Conservation (phyloP, 2,888 invertebrate genomes). For the Campaea margaritaria region DNA sequence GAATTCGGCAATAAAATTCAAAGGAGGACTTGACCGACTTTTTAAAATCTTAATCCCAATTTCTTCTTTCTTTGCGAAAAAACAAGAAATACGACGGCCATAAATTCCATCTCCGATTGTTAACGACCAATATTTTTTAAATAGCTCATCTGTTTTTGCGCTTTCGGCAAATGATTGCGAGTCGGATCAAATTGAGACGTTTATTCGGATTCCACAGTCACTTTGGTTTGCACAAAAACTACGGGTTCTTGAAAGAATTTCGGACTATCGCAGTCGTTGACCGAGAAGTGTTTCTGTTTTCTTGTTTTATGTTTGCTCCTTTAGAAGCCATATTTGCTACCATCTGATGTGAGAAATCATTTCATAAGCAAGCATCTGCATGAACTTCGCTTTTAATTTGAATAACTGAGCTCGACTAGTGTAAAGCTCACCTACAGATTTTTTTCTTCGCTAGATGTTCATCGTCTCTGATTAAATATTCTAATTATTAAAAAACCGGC, state of each 20-base stretch:
- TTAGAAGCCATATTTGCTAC: neutral
- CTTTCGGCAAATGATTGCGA: conserved; percentile 28
- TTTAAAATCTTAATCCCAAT: conserved; percentile 41
- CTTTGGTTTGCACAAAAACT: conserved; percentile 39
- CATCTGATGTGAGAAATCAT: no score
- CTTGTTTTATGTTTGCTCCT: conserved; percentile 23
- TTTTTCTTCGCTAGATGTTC: conserved; percentile 1
- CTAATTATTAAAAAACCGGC: conserved; percentile 26
- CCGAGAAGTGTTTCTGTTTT: conserved; percentile 38
- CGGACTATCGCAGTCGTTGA: conserved; percentile 42
- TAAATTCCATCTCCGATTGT: conserved; percentile 54
- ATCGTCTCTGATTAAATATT: conserved; percentile 19
- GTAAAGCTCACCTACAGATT: neutral
- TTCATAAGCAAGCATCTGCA: no score
- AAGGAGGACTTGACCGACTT: conserved; percentile 4
- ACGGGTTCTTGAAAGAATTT: conserved; percentile 18
- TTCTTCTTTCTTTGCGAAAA: conserved; percentile 34
- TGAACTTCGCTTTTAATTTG: neutral
- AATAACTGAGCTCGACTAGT: neutral
- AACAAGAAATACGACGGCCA: conserved; percentile 48
- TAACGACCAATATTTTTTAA: conserved; percentile 46
- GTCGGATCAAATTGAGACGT: conserved; percentile 45
- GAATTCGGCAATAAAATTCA: neutral
- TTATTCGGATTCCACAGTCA: conserved; percentile 36
- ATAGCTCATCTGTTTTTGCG: conserved; percentile 50